phyloP scores from a whole-genome alignment of 2,113 vertebrate species.

The Cephalopholis sonnerati region DNA sequence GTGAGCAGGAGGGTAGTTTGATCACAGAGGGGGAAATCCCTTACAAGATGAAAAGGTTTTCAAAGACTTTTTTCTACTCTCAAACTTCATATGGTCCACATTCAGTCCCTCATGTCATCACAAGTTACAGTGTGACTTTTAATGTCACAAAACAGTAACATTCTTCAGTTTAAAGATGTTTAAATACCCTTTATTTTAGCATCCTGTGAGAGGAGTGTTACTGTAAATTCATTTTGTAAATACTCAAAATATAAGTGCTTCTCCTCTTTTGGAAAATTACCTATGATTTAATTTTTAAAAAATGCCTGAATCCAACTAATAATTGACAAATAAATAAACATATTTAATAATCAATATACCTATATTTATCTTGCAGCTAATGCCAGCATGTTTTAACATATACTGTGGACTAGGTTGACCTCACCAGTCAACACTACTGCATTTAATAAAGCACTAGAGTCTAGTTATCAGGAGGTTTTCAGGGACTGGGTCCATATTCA shows the following conservation, averaged over 20 bases:
- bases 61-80: background rate
- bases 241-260: background rate
- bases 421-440: background rate
- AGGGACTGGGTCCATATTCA: background rate
- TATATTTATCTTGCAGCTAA: background rate
- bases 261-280: background rate
- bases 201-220: background rate
- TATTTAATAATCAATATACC: background rate
- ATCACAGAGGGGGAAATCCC: background rate
- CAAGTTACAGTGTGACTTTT: background rate
- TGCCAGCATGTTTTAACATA: background rate
- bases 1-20: conserved; percentile 9
- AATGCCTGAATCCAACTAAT: background rate
- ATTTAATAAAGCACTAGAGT: background rate
- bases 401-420: too few species aligned
- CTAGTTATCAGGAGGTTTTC: background rate
- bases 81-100: background rate
- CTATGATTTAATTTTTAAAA: background rate
- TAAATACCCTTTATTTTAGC: background rate
- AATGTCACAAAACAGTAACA: background rate
- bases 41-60: too few species aligned
- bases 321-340: background rate
- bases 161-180: background rate
- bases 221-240: conserved; percentile 16
- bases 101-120: background rate